phyloP scores from a whole-genome alignment of 2,888 invertebrate species.

The Dynastes hyllus region DNA sequence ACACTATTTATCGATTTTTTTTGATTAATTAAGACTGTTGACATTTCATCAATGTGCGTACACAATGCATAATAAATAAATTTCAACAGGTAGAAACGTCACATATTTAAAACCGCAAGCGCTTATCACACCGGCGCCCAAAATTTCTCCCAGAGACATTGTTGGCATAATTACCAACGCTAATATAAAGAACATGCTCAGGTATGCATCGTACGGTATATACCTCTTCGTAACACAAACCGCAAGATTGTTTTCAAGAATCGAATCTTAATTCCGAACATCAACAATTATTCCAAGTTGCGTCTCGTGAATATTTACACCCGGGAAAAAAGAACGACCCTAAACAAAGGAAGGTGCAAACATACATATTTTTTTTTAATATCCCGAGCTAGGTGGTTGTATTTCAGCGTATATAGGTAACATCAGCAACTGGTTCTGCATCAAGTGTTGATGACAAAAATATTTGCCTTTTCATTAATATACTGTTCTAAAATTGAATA shows the following conservation, averaged over 20 bases:
- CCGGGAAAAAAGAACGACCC: constrained; percentile 29
- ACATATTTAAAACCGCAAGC: constrained; percentile 21
- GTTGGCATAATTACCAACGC: constrained; percentile 29
- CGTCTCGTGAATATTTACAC: constrained; percentile 16
- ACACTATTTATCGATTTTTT: constrained; percentile 15
- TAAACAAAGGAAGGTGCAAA: constrained; percentile 21
- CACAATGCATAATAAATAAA: neutral
- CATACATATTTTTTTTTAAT: constrained; percentile 25
- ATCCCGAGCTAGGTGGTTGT: constrained; percentile 26
- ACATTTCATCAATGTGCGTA: constrained; percentile 15
- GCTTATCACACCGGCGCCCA: neutral
- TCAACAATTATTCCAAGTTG: neutral
- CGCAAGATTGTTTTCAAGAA: constrained; percentile 27
- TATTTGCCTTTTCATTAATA: constrained; percentile 47
- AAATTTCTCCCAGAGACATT: constrained; percentile 7
- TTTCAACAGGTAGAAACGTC: constrained; percentile 17
- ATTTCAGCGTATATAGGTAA: neutral
- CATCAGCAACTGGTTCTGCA: constrained; percentile 30
- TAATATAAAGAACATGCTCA: constrained; percentile 2
- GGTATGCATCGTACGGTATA: constrained; percentile 7
- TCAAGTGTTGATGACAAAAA: constrained; percentile 44
- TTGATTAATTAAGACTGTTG: constrained; percentile 33
- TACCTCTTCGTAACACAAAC: constrained; percentile 1
- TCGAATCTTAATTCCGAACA: constrained; percentile 14
- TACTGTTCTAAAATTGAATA: constrained; percentile 45